Evolutionary conservation across 2,797 vertebrate species (phyloP).

Genomic region (Valencia hispanica): DNA sequence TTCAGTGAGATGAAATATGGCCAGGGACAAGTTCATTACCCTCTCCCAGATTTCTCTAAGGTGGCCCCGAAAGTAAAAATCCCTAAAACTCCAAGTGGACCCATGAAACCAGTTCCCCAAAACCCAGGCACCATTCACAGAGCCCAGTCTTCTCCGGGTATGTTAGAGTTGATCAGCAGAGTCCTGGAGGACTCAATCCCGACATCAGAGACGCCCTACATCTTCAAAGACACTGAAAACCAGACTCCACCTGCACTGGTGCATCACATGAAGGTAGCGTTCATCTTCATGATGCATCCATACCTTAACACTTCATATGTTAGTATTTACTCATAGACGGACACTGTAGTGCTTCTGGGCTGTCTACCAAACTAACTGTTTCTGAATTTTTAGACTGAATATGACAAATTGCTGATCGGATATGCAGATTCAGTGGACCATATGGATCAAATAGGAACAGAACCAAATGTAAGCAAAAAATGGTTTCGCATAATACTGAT

Average conservation of each 20-base stretch:
- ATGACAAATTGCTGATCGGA: conserved; percentile 78
- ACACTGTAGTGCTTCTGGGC: background rate
- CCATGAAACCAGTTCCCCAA: conserved; percentile 53
- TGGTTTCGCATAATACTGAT: background rate
- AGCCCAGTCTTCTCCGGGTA: conserved; percentile 73
- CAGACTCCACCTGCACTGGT: conserved; percentile 59
- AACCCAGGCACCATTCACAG: conserved; percentile 54
- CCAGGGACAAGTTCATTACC: conserved; percentile 81
- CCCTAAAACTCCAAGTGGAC: conserved; percentile 70
- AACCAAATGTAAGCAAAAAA: conserved; percentile 62
- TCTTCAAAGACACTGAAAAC: conserved; percentile 62
- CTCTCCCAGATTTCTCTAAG: conserved; percentile 81
- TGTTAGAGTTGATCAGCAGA: conserved; percentile 76
- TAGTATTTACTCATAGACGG: background rate
- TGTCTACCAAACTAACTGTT: background rate
- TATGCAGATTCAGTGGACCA: conserved; percentile 77
- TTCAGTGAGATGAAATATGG: conserved; percentile 77
- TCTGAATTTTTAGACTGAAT: conserved; percentile 71
- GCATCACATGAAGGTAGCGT: conserved; percentile 76
- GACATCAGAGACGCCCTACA: conserved; percentile 51
- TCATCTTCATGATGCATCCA: background rate
- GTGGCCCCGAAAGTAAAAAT: conserved; percentile 82
- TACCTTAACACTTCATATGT: background rate
- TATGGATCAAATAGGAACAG: conserved; percentile 75
- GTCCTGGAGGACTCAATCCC: conserved; percentile 80